Evolutionary conservation across 53 echinoderm and acorn worm genomes (phyloP).

Genomic region (Temnopleurus reevesii): DNA sequence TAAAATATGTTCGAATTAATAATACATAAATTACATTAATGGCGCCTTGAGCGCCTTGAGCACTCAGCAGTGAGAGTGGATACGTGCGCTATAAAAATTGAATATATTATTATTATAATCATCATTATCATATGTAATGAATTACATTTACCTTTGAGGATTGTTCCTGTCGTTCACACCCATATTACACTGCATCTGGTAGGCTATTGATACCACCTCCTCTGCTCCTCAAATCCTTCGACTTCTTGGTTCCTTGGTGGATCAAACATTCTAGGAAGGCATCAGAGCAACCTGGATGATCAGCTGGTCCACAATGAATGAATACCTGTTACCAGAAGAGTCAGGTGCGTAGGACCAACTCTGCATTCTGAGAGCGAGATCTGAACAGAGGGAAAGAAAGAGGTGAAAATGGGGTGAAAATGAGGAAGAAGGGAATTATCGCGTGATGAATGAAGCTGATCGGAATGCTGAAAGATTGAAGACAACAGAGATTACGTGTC

Average conservation of each 20-base stretch:
- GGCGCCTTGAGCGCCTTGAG: too few species aligned
- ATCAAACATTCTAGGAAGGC: neutral
- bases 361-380: neutral
- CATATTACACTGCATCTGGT: neutral
- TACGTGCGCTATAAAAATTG: too few species aligned
- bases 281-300: too few species aligned
- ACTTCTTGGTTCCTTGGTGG: neutral
- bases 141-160: too few species aligned
- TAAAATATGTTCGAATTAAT: too few species aligned
- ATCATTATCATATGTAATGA: too few species aligned
- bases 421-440: conserved; percentile 50
- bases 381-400: conserved; percentile 9
- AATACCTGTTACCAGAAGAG: neutral
- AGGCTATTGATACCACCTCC: neutral
- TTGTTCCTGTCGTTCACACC: too few species aligned
- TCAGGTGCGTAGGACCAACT: neutral
- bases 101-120: too few species aligned
- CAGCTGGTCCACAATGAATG: neutral
- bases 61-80: too few species aligned
- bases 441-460: conserved; percentile 25
- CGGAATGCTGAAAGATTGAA: conserved; percentile 5
- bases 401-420: conserved; percentile 22
- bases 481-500: conserved; percentile 36
- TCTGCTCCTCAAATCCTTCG: neutral
- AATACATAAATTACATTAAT: too few species aligned